Evolutionary conservation across 2,888 invertebrate species (phyloP).

Genomic region (Lepidocyrtoides sp.): DNA sequence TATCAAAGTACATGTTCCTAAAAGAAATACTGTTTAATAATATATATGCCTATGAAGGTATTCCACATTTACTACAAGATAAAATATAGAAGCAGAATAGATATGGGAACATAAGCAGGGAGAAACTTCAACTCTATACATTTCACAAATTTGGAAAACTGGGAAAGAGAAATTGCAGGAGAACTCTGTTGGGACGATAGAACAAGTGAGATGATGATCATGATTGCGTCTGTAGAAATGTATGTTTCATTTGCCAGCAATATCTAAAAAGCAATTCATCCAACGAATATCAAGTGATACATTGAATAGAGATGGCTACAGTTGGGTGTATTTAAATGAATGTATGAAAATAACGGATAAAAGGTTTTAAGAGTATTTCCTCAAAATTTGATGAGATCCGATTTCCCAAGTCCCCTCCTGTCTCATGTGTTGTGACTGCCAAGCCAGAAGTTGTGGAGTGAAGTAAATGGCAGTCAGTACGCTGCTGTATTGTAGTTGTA

Average conservation of each 20-base stretch:
- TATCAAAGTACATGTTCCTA: too few species aligned
- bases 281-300: background rate
- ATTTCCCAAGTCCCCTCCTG: conserved; percentile 70
- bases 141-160: conserved; percentile 2
- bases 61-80: background rate
- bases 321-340: conserved; percentile 3
- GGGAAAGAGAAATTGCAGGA: conserved; percentile 59
- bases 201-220: conserved; percentile 57
- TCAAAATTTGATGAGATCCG: conserved; percentile 75
- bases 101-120: background rate
- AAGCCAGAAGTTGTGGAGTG: background rate
- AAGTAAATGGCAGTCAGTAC: background rate
- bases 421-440: conserved; percentile 27
- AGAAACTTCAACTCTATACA: conserved; percentile 3
- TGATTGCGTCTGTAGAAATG: conserved; percentile 39
- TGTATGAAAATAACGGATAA: conserved; percentile 54
- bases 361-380: conserved; percentile 72
- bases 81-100: background rate
- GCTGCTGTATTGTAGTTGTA: too few species aligned
- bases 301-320: background rate
- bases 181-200: conserved; percentile 56
- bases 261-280: conserved; percentile 27
- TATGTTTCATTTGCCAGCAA: conserved; percentile 21
- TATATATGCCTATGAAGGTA: too few species aligned
- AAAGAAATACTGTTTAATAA: too few species aligned